Percentiles rank a stretch among this genome's conserved stretches.
These are phyloP conservation scores for Galbula dea DNA, from an alignment of 2,113 vertebrate genomes.

Conservation along the genomic window DNA sequence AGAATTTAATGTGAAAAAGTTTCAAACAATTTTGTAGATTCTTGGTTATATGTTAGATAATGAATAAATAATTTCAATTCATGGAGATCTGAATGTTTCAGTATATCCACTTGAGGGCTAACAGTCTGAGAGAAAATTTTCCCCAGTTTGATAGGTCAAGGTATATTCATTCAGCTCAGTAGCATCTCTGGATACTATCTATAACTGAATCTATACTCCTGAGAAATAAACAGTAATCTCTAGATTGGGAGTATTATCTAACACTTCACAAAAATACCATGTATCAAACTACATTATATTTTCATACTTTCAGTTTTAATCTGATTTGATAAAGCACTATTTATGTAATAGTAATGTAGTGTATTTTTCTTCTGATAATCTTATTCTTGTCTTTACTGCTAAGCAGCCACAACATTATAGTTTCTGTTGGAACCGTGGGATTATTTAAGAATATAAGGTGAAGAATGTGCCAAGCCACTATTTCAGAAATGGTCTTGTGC, in stretches of 20 bases:
- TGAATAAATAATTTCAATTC: background rate
- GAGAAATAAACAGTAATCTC: constrained; percentile 37
- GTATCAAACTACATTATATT: background rate
- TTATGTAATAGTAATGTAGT: background rate
- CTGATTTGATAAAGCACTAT: constrained; percentile 21
- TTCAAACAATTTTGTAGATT: background rate
- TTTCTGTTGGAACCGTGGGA: background rate
- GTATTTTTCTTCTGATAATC: background rate
- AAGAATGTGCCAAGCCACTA: background rate
- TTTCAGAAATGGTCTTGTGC: background rate
- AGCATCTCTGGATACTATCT: constrained; percentile 27
- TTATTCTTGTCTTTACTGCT: background rate
- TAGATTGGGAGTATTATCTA: background rate
- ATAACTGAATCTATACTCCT: background rate
- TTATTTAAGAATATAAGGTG: background rate
- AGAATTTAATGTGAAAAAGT: background rate
- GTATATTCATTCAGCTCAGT: background rate
- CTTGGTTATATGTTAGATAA: background rate
- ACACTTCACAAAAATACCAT: background rate
- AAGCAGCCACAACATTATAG: background rate
- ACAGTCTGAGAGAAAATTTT: constrained; percentile 38
- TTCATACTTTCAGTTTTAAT: constrained; percentile 44
- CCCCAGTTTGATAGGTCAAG: constrained; percentile 11
- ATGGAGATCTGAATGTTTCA: background rate
- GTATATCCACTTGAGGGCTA: background rate